Conservation (phyloP, 2,113 vertebrate species). For the Corvus cornix region DNA sequence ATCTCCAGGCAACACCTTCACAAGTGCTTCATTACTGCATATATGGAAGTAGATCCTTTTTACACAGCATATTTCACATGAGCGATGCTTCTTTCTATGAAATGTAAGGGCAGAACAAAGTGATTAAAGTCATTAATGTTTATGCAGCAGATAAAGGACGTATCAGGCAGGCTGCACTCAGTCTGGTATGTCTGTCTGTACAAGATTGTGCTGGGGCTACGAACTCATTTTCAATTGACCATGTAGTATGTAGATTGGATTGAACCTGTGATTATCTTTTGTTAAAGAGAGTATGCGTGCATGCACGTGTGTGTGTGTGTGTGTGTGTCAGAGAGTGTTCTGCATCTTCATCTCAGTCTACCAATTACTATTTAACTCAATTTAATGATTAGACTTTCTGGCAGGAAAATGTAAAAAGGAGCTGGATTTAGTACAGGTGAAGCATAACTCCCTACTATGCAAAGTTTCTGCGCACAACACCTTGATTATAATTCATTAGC, state of each 20-base stretch:
- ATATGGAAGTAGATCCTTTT: not conserved
- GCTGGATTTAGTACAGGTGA: not conserved
- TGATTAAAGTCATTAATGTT: conserved; percentile 27
- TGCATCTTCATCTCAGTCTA: not conserved
- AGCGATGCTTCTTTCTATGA: not conserved
- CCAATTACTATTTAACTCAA: not conserved
- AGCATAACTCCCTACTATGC: not conserved
- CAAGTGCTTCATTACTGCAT: not conserved
- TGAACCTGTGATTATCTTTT: not conserved
- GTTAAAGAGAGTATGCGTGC: not conserved
- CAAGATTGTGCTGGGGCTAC: not conserved
- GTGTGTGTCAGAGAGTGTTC: not conserved
- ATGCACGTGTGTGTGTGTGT: fast-evolving
- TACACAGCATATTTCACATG: not conserved
- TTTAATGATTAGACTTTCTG: not conserved
- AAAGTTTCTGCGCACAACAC: conserved; percentile 25
- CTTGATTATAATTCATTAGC: conserved; percentile 43
- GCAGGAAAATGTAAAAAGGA: not conserved
- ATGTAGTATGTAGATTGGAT: not conserved
- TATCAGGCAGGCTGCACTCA: not conserved
- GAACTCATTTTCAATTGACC: not conserved
- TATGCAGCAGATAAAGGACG: not conserved
- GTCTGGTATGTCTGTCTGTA: not conserved
- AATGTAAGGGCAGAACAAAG: conserved; percentile 25
- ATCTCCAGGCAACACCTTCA: not conserved